Conservation (phyloP, 2,113 vertebrate species). For the Nibea albiflora region DNA sequence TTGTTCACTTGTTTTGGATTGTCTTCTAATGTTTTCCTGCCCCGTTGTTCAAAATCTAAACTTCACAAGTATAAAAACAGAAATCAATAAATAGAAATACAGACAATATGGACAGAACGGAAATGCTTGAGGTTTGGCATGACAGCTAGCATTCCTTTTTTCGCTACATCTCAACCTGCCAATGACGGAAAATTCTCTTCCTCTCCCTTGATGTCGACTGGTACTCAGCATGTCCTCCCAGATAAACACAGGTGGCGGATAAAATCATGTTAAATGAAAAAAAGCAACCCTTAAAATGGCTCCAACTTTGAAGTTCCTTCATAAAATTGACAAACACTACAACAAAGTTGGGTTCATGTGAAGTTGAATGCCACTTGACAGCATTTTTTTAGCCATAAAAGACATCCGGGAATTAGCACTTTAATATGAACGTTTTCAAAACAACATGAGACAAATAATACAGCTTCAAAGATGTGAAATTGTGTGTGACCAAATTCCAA, state of each 20-base stretch:
- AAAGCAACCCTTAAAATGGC: background rate
- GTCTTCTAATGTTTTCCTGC: conserved; percentile 10
- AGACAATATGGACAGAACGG: conserved; percentile 26
- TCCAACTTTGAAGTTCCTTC: conserved; percentile 19
- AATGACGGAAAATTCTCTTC: conserved; percentile 39
- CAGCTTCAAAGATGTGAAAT: conserved; percentile 42
- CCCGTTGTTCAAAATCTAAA: conserved; percentile 22
- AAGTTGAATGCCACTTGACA: conserved; percentile 2
- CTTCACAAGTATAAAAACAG: conserved; percentile 38
- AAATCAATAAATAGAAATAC: conserved; percentile 47
- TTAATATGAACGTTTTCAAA: conserved; percentile 37
- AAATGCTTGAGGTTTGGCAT: conserved; percentile 51
- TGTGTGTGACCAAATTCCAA: conserved; percentile 40
- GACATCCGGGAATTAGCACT: conserved; percentile 3
- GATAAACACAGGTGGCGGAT: conserved; percentile 29
- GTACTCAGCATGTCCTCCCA: conserved; percentile 9
- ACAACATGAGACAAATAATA: conserved; percentile 41
- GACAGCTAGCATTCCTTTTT: conserved; percentile 28
- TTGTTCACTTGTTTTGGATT: conserved; percentile 22
- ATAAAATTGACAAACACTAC: conserved; percentile 21
- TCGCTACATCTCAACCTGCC: conserved; percentile 39
- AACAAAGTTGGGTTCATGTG: background rate
- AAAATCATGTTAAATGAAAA: conserved; percentile 34
- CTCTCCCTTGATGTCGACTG: conserved; percentile 21
- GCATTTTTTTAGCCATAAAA: conserved; percentile 22